phyloP scores from a whole-genome alignment of 2,888 invertebrate species.

The Dolichopus griseipennis region DNA sequence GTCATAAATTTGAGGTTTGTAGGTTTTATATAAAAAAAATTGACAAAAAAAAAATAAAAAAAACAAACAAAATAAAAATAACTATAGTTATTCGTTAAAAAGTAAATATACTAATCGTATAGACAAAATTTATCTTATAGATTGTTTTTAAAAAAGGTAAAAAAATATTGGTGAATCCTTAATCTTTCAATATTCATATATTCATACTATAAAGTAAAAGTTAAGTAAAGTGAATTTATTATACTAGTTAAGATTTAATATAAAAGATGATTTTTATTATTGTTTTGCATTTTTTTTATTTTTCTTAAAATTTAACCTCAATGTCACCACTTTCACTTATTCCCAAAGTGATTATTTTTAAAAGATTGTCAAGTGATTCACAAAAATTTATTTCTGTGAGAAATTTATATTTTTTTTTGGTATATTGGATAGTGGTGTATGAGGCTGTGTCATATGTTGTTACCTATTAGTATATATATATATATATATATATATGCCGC shows the following conservation, averaged over 20 bases:
- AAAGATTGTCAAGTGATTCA: too few species aligned
- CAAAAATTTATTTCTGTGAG: not conserved
- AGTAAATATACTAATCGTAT: too few species aligned
- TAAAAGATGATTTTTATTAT: too few species aligned
- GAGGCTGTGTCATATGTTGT: too few species aligned
- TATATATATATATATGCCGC: too few species aligned
- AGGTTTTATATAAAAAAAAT: not conserved
- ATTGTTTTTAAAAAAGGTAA: too few species aligned
- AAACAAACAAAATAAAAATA: too few species aligned
- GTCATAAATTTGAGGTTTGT: conserved; percentile 6
- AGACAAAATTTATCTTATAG: too few species aligned
- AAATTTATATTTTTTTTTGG: not conserved
- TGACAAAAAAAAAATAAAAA: too few species aligned
- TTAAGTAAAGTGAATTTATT: not conserved
- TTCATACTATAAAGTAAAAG: not conserved
- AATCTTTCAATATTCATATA: not conserved
- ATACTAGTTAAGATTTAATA: not conserved
- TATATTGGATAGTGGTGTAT: not conserved
- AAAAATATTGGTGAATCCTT: not conserved
- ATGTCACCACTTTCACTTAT: conserved; percentile 6
- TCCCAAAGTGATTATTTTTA: not conserved
- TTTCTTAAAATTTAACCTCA: not conserved
- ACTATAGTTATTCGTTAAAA: too few species aligned
- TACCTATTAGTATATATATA: too few species aligned
- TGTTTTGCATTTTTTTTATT: not conserved